These are phyloP conservation scores for Ceratina japonica DNA, from an alignment of 1,140 invertebrate genomes.

Conservation along the genomic window DNA sequence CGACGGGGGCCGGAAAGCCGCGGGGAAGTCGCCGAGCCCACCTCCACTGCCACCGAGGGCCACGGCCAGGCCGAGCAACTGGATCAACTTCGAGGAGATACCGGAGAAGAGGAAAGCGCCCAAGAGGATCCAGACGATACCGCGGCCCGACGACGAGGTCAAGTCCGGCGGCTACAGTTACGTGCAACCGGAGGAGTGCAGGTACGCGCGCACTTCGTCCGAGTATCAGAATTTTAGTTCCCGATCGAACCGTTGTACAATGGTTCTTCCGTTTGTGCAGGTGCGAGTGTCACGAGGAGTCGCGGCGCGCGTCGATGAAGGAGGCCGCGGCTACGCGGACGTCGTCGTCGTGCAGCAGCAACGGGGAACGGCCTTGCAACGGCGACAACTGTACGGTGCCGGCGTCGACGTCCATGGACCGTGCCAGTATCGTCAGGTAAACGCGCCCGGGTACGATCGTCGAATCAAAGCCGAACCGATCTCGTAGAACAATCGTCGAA, in stretches of 20 bases:
- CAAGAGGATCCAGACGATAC: constrained; percentile 89
- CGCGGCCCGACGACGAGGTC: constrained; percentile 76
- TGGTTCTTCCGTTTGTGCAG: constrained; percentile 55
- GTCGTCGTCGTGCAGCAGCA: constrained; percentile 61
- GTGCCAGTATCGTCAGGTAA: constrained; percentile 76
- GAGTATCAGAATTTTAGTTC: too few species aligned
- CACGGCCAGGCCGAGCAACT: constrained; percentile 79
- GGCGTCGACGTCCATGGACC: constrained; percentile 57
- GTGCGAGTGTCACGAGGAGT: constrained; percentile 89
- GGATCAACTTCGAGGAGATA: constrained; percentile 93
- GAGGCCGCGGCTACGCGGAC: constrained; percentile 55
- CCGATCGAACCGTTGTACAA: too few species aligned
- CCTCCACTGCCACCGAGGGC: constrained; percentile 79
- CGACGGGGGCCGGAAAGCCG: constrained; percentile 52
- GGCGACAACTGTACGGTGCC: constrained; percentile 53
- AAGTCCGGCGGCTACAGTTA: constrained; percentile 82
- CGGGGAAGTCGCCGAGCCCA: constrained; percentile 71
- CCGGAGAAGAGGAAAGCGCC: constrained; percentile 88
- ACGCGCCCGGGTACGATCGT: constrained; percentile 52
- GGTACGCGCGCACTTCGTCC: constrained; percentile 72
- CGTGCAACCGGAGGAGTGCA: constrained; percentile 90
- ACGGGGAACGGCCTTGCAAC: constrained; percentile 57
- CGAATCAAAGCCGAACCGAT: constrained; percentile 38
- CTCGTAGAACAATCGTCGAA: constrained; percentile 41
- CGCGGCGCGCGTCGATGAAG: constrained; percentile 71